A percentile compares a stretch with the other conserved stretches of the same genome.
phyloP scores from a whole-genome alignment of 2,888 invertebrate genomes.

The Drosophila subsilvestris region DNA sequence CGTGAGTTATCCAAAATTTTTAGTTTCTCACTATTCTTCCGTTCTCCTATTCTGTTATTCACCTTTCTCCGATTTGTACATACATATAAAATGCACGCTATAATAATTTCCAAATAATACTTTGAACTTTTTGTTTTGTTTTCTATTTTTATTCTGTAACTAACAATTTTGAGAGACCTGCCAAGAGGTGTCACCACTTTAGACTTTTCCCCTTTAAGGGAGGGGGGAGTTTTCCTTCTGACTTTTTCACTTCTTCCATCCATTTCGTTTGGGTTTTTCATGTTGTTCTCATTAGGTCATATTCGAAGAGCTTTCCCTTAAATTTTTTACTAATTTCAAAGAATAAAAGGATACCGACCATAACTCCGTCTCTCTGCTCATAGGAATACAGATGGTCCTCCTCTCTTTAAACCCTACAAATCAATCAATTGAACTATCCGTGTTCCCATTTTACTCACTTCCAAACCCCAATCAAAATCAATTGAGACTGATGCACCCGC shows the following conservation, averaged over 20 bases:
- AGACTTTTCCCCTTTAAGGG: no score
- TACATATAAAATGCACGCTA: constrained; percentile 44
- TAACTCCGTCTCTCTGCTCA: background rate
- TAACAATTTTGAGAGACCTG: constrained; percentile 30
- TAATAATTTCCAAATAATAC: constrained; percentile 19
- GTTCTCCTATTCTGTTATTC: constrained; percentile 37
- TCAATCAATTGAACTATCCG: constrained; percentile 3
- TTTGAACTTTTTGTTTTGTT: constrained; percentile 29
- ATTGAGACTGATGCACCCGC: constrained; percentile 24
- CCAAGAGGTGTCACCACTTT: constrained; percentile 21
- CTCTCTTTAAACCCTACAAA: constrained; percentile 11
- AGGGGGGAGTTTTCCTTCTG: constrained; percentile 13
- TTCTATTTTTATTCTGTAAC: constrained; percentile 12
- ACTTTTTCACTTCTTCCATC: constrained; percentile 32
- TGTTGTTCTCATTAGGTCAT: constrained; percentile 30
- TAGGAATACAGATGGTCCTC: background rate
- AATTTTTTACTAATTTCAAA: constrained; percentile 3
- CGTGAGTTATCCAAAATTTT: constrained; percentile 80
- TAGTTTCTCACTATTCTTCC: constrained; percentile 45
- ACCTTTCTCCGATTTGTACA: constrained; percentile 8
- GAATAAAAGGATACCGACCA: no score
- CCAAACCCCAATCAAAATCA: background rate
- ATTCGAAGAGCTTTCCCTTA: constrained; percentile 38
- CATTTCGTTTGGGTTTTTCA: constrained; percentile 13
- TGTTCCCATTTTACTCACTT: constrained; percentile 2